Evolutionary conservation across 1,140 invertebrate species (phyloP).

Genomic region (Asobara japonica): DNA sequence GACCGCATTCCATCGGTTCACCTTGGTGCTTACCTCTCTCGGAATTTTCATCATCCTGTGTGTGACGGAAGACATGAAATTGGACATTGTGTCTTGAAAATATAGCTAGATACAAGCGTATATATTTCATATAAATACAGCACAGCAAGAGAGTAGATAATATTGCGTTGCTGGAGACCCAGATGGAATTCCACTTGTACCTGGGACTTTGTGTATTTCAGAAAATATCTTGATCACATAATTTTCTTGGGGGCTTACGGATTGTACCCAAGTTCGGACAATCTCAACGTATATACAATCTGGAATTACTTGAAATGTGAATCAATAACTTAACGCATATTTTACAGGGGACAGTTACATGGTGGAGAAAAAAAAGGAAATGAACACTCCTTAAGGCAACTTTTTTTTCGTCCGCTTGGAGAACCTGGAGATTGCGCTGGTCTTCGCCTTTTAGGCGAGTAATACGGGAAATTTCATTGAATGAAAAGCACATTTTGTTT

Average conservation of each 20-base stretch:
- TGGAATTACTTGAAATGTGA: not conserved
- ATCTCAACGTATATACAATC: not conserved
- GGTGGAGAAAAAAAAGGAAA: not conserved
- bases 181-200: slow-evolving; percentile 31
- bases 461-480: too few relatives aligned
- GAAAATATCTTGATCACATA: slow-evolving; percentile 39
- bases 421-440: too few relatives aligned
- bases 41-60: slow-evolving; percentile 62
- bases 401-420: too few relatives aligned
- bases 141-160: slow-evolving; percentile 29
- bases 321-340: not conserved
- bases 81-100: not conserved
- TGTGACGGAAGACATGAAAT: slow-evolving; percentile 51
- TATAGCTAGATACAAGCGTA: slow-evolving; percentile 25
- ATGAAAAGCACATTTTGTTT: too few relatives aligned
- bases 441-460: too few relatives aligned
- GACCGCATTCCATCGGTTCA: slow-evolving; percentile 55
- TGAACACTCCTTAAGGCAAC: not conserved
- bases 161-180: slow-evolving; percentile 10
- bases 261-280: not conserved
- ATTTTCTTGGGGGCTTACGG: slow-evolving; percentile 30
- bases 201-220: not conserved
- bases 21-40: slow-evolving; percentile 39
- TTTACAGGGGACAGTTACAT: not conserved
- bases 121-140: slow-evolving; percentile 14